A percentile compares a stretch with the other conserved stretches of the same genome.
These are phyloP conservation scores for Melanargia galathea DNA, from an alignment of 2,888 invertebrate species.

Conservation along the genomic window DNA sequence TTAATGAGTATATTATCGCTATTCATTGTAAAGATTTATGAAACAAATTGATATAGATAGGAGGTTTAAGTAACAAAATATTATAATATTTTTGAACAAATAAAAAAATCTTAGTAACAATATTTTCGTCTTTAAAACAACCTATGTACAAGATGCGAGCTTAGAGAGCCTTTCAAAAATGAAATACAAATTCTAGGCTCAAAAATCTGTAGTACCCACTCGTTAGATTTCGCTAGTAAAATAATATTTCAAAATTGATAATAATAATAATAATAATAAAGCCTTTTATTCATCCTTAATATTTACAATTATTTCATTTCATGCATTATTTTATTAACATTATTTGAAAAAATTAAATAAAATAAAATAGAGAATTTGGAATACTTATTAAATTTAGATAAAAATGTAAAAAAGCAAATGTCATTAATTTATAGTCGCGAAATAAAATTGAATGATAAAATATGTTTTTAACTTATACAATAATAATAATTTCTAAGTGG, in stretches of 20 bases:
- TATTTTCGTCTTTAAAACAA: slow-evolving; percentile 49
- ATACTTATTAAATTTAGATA: too few relatives aligned
- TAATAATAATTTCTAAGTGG: too few relatives aligned
- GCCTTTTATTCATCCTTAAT: too few relatives aligned
- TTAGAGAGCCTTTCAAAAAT: slow-evolving; percentile 47
- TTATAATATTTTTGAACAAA: slow-evolving; percentile 14
- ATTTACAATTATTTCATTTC: too few relatives aligned
- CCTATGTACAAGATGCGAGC: slow-evolving; percentile 64
- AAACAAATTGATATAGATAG: neutral
- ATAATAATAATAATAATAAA: slow-evolving; percentile 14
- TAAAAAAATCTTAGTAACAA: slow-evolving; percentile 8
- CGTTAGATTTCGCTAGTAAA: slow-evolving; percentile 31
- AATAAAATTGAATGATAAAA: too few relatives aligned
- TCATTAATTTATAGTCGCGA: too few relatives aligned
- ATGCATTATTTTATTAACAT: too few relatives aligned
- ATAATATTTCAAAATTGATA: neutral
- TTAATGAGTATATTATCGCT: neutral
- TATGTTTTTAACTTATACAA: too few relatives aligned
- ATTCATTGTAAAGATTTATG: slow-evolving; percentile 12
- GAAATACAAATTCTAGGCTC: slow-evolving; percentile 10
- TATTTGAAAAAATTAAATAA: too few relatives aligned
- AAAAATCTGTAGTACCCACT: slow-evolving; percentile 8
- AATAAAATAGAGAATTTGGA: too few relatives aligned
- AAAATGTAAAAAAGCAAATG: too few relatives aligned
- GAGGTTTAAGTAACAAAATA: neutral